Conservation (phyloP, 2,113 vertebrate species). For the Melanocharis versteri region DNA sequence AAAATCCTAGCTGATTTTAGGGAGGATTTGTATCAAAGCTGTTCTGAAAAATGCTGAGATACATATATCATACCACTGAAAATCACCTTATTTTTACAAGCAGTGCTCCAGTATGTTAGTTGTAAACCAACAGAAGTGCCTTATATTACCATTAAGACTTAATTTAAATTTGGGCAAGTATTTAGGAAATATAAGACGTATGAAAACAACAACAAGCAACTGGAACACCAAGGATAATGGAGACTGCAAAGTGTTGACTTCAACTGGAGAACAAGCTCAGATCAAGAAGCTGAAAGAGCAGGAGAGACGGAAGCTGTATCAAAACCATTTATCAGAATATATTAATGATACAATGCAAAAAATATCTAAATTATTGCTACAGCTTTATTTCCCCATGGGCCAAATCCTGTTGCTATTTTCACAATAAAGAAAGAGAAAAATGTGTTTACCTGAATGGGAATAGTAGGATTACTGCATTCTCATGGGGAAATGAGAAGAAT, state of each 20-base stretch:
- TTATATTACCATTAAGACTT: neutral
- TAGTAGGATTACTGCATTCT: neutral
- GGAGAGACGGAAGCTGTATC: neutral
- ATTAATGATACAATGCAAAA: neutral
- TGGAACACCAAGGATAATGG: neutral
- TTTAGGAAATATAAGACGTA: neutral
- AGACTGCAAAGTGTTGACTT: neutral
- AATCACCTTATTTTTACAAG: neutral
- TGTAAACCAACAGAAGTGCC: neutral
- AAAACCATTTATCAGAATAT: neutral
- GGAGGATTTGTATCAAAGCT: neutral
- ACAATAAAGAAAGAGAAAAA: neutral
- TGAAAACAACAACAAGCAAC: neutral
- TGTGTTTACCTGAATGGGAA: constrained; percentile 11
- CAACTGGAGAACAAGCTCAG: neutral
- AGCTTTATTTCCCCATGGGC: neutral
- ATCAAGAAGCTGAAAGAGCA: neutral
- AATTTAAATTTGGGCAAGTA: neutral
- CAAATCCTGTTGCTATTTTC: neutral
- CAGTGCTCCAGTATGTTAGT: neutral
- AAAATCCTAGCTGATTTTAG: neutral
- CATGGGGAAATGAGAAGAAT: constrained; percentile 20
- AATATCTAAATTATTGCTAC: neutral
- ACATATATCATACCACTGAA: neutral
- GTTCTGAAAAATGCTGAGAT: neutral